Evolutionary conservation across 2,113 vertebrate species (phyloP).

Genomic region (Ailuropoda melanoleuca): DNA sequence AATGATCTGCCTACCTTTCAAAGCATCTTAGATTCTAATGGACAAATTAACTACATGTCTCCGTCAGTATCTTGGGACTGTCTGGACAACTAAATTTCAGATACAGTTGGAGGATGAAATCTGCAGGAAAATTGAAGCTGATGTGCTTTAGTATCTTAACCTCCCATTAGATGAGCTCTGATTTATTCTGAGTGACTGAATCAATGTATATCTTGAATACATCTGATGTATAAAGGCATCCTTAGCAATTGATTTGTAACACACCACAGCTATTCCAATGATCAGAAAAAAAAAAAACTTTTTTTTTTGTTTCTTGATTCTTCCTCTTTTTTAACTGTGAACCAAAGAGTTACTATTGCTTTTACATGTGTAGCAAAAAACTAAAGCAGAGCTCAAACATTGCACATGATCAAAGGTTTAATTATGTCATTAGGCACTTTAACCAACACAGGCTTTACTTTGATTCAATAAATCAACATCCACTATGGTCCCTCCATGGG

Average conservation of each 20-base stretch:
- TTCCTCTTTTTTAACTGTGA: conserved; percentile 22
- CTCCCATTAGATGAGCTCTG: conserved; percentile 35
- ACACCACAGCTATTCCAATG: conserved; percentile 16
- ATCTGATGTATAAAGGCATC: conserved; percentile 26
- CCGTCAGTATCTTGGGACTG: background rate
- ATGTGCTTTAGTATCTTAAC: background rate
- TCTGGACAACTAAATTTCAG: background rate
- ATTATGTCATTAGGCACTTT: background rate
- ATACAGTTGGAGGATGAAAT: conserved; percentile 19
- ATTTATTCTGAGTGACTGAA: background rate
- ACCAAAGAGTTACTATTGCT: conserved; percentile 27
- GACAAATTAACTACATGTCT: background rate
- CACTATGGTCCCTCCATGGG: background rate
- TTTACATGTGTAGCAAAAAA: conserved; percentile 38
- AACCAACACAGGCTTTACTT: conserved; percentile 43
- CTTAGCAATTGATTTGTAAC: conserved; percentile 29
- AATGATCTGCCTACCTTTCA: background rate
- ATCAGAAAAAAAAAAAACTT: background rate
- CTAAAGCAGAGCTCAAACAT: background rate
- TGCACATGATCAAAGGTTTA: conserved; percentile 26
- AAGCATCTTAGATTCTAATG: background rate
- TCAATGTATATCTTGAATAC: background rate
- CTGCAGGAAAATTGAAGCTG: background rate
- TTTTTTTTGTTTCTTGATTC: background rate
- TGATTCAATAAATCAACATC: conserved; percentile 26